Percentiles rank a stretch among this genome's conserved stretches.
These are phyloP conservation scores for Magallana ariakensis DNA, from an alignment of 1,140 invertebrate species.

Conservation along the genomic window DNA sequence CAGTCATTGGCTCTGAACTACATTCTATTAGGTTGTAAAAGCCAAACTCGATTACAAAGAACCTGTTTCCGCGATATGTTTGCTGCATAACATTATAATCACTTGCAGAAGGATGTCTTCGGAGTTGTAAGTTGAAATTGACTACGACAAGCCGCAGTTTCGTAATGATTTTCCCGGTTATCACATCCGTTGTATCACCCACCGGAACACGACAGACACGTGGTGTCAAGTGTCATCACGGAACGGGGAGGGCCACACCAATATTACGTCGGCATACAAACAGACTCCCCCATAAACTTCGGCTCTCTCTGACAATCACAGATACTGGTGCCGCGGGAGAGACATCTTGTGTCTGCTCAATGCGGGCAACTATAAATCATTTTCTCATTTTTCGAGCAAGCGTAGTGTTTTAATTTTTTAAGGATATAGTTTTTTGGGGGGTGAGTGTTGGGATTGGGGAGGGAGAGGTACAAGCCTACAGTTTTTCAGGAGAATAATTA, in stretches of 20 bases:
- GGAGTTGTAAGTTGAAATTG: slow-evolving; percentile 30
- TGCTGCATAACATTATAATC: slow-evolving; percentile 23
- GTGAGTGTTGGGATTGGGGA: neutral
- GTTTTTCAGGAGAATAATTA: too few relatives aligned
- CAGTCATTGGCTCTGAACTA: neutral
- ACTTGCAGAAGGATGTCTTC: slow-evolving; percentile 23
- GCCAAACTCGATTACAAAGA: slow-evolving; percentile 3
- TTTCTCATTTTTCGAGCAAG: neutral
- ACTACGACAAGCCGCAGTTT: slow-evolving; percentile 30
- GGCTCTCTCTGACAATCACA: neutral
- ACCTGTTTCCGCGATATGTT: neutral
- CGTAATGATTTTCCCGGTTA: slow-evolving; percentile 19
- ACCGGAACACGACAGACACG: neutral
- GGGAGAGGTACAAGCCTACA: too few relatives aligned
- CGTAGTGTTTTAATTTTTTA: neutral
- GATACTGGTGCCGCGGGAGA: neutral
- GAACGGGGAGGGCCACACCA: neutral
- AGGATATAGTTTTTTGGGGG: neutral
- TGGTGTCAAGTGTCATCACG: slow-evolving; percentile 1
- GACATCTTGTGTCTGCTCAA: too few relatives aligned
- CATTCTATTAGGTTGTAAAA: slow-evolving; percentile 18
- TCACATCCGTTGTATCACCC: neutral
- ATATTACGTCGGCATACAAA: neutral
- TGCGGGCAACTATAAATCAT: neutral
- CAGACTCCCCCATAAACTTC: slow-evolving; percentile 4